A percentile compares a stretch with the other conserved stretches of the same genome.
Evolutionary conservation across 1,140 invertebrate species (phyloP).

Genomic region (Drosophila cardini): DNA sequence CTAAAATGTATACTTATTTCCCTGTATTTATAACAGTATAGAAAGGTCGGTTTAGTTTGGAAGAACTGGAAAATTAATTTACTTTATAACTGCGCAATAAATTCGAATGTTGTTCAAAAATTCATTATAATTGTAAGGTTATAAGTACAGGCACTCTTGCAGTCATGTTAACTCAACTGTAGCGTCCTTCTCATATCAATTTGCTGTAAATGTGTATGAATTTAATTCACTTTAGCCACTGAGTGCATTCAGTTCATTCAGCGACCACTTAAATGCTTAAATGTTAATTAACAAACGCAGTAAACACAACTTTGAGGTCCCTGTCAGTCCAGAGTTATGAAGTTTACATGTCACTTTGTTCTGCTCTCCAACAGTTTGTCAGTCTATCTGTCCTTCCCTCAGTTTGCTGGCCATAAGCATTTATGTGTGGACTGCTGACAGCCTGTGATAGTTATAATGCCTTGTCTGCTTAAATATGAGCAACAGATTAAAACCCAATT

Average conservation of each 20-base stretch:
- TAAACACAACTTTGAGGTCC: conserved; percentile 2
- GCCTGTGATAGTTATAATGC: conserved; percentile 19
- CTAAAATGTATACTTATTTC: no score
- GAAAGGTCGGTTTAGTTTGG: no score
- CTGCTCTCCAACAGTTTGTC: background rate
- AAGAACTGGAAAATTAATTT: no score
- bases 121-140: no score
- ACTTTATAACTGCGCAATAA: no score
- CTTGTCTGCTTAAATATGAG: conserved; percentile 76
- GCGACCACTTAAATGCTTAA: conserved; percentile 38
- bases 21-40: no score
- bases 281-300: conserved; percentile 46
- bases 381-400: background rate
- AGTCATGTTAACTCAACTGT: no score
- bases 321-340: conserved; percentile 13
- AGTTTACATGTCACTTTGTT: conserved; percentile 1
- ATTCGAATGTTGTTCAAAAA: no score
- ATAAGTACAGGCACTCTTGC: no score
- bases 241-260: conserved; percentile 33
- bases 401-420: conserved; percentile 28
- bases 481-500: conserved; percentile 82
- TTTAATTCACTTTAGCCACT: conserved; percentile 21
- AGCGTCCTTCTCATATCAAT: no score
- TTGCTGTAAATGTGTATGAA: background rate
- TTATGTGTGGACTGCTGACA: conserved; percentile 30